Base-by-base conservation (phyloP, 1,140 invertebrate genomes). In the Cepaea nemoralis region DNA sequence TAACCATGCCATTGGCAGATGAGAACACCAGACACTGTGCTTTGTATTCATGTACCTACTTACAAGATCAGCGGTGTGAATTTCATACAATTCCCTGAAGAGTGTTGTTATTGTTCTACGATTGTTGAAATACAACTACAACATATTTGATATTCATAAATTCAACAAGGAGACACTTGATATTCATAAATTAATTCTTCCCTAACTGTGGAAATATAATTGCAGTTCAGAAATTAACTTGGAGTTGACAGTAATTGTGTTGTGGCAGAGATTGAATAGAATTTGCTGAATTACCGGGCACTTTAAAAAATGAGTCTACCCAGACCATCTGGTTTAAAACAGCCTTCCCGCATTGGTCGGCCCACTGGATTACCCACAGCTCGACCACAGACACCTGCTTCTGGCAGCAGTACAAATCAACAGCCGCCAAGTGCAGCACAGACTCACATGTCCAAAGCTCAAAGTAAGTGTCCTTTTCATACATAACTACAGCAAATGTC, bases 321-420 rank as follows among this genome's bases (percentile, higher is more conserved):
- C 31, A 77, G 85, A 69, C 89, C 89, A 22, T 85, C 88, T 22
- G 89, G 89, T 70, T 66, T 90, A 55, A 90, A 90, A 82, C 84
- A 85, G 45, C 89, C 89, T 5, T 87, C 87, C 71, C 88, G 85
- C 80, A 86, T 86, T 42, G 85, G 79, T 35, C 81, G 84, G 69
- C 85, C 84, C 42, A 76, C 83, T 22, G 80, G 77, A n/a, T 31
- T 80, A n/a, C 83, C 83, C 5, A 73, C 81, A 16, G 74, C 82
- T 48, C 79, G 70, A 22, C 82, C 87, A 8, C 86, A 85, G 39
- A 76, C 87, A 24, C 84, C 85, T 12, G 82, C 77, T 3, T 83
- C 82, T 33, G 83, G 79, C 5, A 45, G 74, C 22, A 33, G 45
- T 27, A 24, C 78, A 74, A 55, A 40, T 6, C 71, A 83, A 45